A percentile compares a stretch with the other conserved stretches of the same genome.
phyloP scores from a whole-genome alignment of 2,888 invertebrate species.

The Ditylenchus weischeri region DNA sequence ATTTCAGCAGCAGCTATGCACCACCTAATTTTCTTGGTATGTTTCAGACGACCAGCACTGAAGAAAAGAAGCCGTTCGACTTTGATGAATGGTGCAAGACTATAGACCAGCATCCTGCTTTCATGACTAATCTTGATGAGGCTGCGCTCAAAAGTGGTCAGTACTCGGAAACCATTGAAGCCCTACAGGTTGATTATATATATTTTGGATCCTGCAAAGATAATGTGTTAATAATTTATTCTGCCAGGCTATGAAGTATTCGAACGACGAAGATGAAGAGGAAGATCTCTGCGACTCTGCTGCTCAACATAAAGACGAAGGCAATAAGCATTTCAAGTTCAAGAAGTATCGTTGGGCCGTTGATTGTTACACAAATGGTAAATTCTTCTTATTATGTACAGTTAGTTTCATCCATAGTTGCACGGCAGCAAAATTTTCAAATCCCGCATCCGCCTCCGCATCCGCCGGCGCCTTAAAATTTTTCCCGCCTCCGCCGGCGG shows the following conservation, averaged over 20 bases:
- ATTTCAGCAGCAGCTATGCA: neutral
- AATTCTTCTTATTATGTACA: neutral
- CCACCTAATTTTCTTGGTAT: conserved; percentile 9
- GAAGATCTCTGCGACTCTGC: conserved; percentile 73
- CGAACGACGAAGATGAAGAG: conserved; percentile 49
- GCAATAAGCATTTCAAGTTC: conserved; percentile 87
- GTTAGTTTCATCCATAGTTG: no score
- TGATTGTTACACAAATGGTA: conserved; percentile 74
- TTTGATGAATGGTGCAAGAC: conserved; percentile 56
- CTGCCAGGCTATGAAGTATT: conserved; percentile 79
- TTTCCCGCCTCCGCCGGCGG: no score
- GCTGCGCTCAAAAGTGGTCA: conserved; percentile 37
- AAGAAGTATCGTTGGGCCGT: conserved; percentile 88
- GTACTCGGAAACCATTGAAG: conserved; percentile 48
- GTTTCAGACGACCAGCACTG: conserved; percentile 18
- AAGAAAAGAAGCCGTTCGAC: conserved; percentile 42
- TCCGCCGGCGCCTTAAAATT: no score
- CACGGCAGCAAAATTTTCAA: no score
- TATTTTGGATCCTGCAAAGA: conserved; percentile 8
- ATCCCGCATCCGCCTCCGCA: no score
- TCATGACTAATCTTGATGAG: conserved; percentile 47
- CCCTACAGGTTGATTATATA: conserved; percentile 67
- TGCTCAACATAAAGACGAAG: conserved; percentile 85
- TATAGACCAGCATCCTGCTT: conserved; percentile 55
- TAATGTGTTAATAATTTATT: neutral